A percentile compares a stretch with the other conserved stretches of the same genome.
phyloP scores from a whole-genome alignment of 2,113 vertebrate species.

The Steatornis caripensis region DNA sequence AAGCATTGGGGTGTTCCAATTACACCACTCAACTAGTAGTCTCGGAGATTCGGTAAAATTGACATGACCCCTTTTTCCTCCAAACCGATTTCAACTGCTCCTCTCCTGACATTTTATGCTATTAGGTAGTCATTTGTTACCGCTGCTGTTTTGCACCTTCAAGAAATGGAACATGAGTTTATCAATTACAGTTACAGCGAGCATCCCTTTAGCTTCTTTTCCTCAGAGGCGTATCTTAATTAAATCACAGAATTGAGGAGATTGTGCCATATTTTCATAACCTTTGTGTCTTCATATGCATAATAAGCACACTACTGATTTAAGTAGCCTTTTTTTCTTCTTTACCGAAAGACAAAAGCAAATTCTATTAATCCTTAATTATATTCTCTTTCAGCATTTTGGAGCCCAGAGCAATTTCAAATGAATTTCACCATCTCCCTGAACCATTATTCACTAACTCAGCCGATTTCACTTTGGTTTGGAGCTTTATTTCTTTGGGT shows the following conservation, averaged over 20 bases:
- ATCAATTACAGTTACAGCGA: background rate
- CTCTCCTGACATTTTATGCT: background rate
- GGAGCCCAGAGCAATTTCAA: background rate
- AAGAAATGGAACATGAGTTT: fast-evolving
- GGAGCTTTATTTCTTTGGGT: background rate
- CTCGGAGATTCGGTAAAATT: fast-evolving
- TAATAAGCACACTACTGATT: background rate
- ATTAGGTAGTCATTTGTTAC: background rate
- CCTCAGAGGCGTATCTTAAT: background rate
- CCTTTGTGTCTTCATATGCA: background rate
- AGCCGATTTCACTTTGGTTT: background rate
- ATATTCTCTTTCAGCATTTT: background rate
- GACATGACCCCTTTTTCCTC: background rate
- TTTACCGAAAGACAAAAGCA: background rate
- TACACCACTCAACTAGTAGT: fast-evolving
- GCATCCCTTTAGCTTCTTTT: background rate
- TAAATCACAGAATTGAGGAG: background rate
- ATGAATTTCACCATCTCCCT: background rate
- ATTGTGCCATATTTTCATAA: background rate
- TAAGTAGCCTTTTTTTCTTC: background rate
- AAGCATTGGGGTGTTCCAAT: background rate
- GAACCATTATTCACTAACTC: background rate
- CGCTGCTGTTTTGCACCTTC: background rate
- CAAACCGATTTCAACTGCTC: background rate
- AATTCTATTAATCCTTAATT: background rate